Conservation (phyloP, 2,797 vertebrate species). For the Eremophila alpestris region DNA sequence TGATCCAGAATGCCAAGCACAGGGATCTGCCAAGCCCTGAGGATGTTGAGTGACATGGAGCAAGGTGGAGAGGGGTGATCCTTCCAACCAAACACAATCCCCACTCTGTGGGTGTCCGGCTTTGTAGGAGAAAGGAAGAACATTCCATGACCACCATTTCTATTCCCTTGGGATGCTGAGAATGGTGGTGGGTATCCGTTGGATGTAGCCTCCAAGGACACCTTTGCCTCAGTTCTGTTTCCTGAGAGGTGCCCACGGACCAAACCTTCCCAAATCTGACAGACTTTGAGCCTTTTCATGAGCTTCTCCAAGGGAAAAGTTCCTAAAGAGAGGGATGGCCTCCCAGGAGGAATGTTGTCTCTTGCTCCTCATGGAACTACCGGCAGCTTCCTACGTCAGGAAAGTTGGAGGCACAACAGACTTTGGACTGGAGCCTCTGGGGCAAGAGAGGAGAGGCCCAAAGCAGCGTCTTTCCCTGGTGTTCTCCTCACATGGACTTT, state of each 20-base stretch:
- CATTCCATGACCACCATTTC: neutral
- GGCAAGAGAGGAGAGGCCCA: neutral
- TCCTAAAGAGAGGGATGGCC: neutral
- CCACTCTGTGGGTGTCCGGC: fast-evolving
- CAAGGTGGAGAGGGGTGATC: neutral
- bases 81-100: neutral
- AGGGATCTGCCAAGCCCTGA: neutral
- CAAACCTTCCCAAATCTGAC: neutral
- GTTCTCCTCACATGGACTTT: neutral
- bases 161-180: neutral
- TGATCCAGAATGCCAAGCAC: slow-evolving; percentile 28
- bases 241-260: neutral
- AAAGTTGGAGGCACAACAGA: neutral
- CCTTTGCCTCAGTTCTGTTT: neutral
- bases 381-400: fast-evolving
- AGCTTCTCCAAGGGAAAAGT: neutral
- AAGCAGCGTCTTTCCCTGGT: neutral
- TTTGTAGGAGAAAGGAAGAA: neutral
- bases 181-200: neutral
- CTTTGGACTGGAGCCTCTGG: neutral
- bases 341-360: neutral
- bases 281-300: neutral
- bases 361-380: neutral
- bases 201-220: fast-evolving
- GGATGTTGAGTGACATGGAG: neutral